Conservation (phyloP, 2,888 invertebrate species). For the Agonum fuliginosum region DNA sequence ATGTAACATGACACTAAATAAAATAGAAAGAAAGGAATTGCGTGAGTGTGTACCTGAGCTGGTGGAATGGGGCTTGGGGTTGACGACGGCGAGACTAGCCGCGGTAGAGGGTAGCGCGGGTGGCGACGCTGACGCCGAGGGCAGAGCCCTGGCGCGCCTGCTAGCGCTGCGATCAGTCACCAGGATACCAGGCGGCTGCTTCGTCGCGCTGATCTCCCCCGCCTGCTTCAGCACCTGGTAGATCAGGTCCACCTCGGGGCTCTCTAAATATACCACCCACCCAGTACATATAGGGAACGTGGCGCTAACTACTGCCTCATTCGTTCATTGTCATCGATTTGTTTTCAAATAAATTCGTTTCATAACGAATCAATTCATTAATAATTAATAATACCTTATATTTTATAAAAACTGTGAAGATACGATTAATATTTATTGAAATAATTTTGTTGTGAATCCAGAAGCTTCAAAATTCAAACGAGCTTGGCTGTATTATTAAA, state of each 20-base stretch:
- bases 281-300: too few species aligned
- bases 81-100: conserved; percentile 77
- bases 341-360: too few species aligned
- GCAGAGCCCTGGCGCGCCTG: conserved; percentile 72
- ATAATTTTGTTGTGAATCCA: too few species aligned
- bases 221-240: conserved; percentile 97
- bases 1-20: not conserved
- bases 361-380: too few species aligned
- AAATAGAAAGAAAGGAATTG: not conserved
- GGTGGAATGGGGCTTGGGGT: conserved; percentile 80
- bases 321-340: too few species aligned
- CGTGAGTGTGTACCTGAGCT: conserved; percentile 77
- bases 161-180: conserved; percentile 68
- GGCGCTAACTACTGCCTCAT: too few species aligned
- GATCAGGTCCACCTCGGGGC: conserved; percentile 89
- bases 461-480: too few species aligned
- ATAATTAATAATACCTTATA: too few species aligned
- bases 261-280: conserved; percentile 69
- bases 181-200: conserved; percentile 72
- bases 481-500: too few species aligned
- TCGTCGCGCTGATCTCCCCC: conserved; percentile 81
- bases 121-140: conserved; percentile 71
- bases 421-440: too few species aligned
- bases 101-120: conserved; percentile 72
- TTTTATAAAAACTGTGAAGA: too few species aligned